Evolutionary conservation across 2,888 invertebrate genomes (phyloP), one percentile per base, ranked within the genome.

Genomic region (Troilus luridus): DNA sequence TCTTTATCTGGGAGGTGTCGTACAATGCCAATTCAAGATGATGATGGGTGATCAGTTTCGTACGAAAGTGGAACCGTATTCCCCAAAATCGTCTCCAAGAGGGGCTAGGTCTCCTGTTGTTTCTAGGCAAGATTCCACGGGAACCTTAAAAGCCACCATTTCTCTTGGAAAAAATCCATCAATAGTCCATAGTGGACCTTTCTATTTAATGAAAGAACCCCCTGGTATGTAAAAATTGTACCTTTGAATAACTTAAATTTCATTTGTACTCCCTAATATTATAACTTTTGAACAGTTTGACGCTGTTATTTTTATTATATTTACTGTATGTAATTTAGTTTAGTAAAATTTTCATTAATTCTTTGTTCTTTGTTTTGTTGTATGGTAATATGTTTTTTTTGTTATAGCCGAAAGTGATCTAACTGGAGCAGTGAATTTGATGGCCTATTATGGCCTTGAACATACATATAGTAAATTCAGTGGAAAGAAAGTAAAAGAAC

Each of bases 381-480:
- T 88, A 11, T 77, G 56, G 24, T 89, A 88, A 9, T 89, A 17
- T 59, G n/a, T 77, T 12, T 54, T 93, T 41, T 92, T 93, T 92
- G 91, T 94, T 95, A 91, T 94, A 97, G 98, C 96, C 94, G 97
- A 98, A 95, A 97, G 97, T 94, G 98, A 98, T 95, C 95, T 98
- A 93, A 99, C 99, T 92, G 99, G 99, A 92, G 98, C 98, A 93
- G 98, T 97, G 93, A 99, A 99, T 95, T 96, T 99, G 94, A 98
- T 99, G 98, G 97, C 97, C 94, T 97, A 98, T 95, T 98, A 99
- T 96, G 98, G 98, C 93, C 95, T 99, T 92, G 99, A 99, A 95
- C 98, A 99, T 95, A 98, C 99, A 41, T 98, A 99, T 94, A 98
- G 98, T 95, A 99, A 98, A 95, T 99, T 99, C 95, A 98, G 98